Percentiles rank a stretch among this genome's conserved stretches.
Evolutionary conservation across 2,888 invertebrate genomes (phyloP).

Genomic region (Nesidiocoris tenuis): DNA sequence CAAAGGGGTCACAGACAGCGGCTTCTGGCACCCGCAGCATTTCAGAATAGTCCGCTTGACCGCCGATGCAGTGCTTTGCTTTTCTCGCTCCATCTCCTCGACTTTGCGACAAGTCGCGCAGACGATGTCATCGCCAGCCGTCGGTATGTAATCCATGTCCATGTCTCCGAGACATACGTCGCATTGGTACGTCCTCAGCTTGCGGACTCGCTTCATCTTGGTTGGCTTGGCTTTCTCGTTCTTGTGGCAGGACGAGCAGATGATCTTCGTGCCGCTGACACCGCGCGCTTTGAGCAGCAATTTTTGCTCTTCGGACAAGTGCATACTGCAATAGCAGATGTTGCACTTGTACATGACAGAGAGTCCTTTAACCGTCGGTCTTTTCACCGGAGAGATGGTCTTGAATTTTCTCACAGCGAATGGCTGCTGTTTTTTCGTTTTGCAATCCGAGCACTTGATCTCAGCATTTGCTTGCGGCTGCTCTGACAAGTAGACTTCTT

Average conservation of each 20-base stretch:
- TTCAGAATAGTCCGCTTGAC: neutral
- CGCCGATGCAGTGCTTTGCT: neutral
- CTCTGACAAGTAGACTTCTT: slow-evolving; percentile 10
- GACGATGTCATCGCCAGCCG: slow-evolving; percentile 17
- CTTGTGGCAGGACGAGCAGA: slow-evolving; percentile 16
- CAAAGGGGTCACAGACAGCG: neutral
- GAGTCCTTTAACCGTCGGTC: slow-evolving; percentile 3
- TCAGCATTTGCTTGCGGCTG: neutral
- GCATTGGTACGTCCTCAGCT: slow-evolving; percentile 10
- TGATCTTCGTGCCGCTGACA: slow-evolving; percentile 23
- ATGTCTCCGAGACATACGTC: slow-evolving; percentile 23
- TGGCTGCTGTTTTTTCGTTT: slow-evolving; percentile 1
- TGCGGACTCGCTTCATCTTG: neutral
- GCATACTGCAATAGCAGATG: slow-evolving; percentile 28
- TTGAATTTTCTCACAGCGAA: neutral
- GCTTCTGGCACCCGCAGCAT: slow-evolving; percentile 16
- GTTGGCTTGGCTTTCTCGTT: neutral
- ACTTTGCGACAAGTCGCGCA: slow-evolving; percentile 12
- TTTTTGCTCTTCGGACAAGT: slow-evolving; percentile 23
- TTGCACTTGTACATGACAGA: slow-evolving; percentile 34
- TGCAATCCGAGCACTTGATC: slow-evolving; percentile 9
- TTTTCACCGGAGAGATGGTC: neutral
- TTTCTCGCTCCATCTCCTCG: slow-evolving; percentile 13
- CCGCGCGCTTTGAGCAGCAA: slow-evolving; percentile 19
- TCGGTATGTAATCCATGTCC: slow-evolving; percentile 7